Conservation (phyloP, 2,113 vertebrate genomes). For the Pelvicachromis taeniatus region DNA sequence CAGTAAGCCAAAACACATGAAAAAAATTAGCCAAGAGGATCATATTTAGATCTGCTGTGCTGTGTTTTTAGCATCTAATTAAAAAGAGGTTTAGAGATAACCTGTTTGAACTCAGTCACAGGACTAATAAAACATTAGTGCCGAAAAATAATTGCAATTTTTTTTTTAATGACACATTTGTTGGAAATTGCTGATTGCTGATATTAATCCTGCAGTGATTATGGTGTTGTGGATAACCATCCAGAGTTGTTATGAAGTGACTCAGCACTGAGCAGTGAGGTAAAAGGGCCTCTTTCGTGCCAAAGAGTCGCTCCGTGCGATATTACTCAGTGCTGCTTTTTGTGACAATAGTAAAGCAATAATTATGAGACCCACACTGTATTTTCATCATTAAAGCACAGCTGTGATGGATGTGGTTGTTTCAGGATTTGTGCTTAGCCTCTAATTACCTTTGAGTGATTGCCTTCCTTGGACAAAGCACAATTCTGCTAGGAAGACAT, state of each 20-base stretch:
- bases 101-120: not conserved
- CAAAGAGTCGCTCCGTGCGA: not conserved
- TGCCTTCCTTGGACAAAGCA: conserved; percentile 11
- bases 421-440: conserved; percentile 19
- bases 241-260: conserved; percentile 4
- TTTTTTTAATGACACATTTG: not conserved
- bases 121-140: not conserved
- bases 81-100: not conserved
- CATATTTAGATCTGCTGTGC: not conserved
- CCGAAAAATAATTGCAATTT: not conserved
- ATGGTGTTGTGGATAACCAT: not conserved
- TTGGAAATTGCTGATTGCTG: not conserved
- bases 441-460: conserved; percentile 60
- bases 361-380: conserved; percentile 21
- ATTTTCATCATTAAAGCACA: conserved; percentile 40
- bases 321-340: conserved; percentile 18
- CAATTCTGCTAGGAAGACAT: conserved; percentile 11
- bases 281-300: conserved; percentile 12
- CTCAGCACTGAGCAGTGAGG: conserved; percentile 7
- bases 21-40: not conserved
- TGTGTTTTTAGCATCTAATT: not conserved
- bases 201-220: not conserved
- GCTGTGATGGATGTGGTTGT: conserved; percentile 40
- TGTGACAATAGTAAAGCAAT: conserved; percentile 42
- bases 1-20: not conserved